Conservation (phyloP, 2,888 invertebrate species). For the Amphiduros pacificus region DNA sequence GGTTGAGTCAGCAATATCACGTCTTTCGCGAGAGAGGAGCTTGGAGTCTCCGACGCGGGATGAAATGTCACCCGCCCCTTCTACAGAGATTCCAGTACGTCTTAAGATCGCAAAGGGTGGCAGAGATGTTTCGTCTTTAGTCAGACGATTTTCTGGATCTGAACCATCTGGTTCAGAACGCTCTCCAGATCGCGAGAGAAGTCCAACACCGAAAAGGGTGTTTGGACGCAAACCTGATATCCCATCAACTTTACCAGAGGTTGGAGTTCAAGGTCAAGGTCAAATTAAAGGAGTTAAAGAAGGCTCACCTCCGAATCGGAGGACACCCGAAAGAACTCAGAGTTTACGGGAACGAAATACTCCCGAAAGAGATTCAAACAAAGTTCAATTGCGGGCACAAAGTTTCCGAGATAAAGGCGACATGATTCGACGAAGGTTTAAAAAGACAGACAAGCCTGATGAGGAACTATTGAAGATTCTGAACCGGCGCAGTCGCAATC, state of each 20-base stretch:
- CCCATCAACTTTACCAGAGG: no score
- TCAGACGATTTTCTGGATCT: background rate
- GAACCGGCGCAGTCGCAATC: conserved; percentile 60
- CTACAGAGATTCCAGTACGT: no score
- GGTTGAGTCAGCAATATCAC: background rate
- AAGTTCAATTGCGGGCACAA: background rate
- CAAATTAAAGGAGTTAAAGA: background rate
- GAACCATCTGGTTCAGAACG: background rate
- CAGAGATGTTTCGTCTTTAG: background rate
- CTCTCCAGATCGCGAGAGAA: background rate
- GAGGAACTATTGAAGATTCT: conserved; percentile 65
- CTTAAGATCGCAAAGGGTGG: background rate
- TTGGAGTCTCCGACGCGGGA: background rate
- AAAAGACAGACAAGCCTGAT: conserved; percentile 67
- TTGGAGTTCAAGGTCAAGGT: no score
- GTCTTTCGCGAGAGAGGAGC: background rate
- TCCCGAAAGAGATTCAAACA: conserved; percentile 62
- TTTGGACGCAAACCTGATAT: no score
- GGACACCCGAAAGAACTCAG: conserved; percentile 53
- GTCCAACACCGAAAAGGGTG: background rate
- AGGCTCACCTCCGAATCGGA: conserved; percentile 13
- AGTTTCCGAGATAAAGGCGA: conserved; percentile 5
- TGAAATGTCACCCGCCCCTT: background rate
- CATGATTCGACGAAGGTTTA: conserved; percentile 7
- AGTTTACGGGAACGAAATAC: conserved; percentile 47